Conservation (phyloP, 2,888 invertebrate species). For the Callimorpha dominula region DNA sequence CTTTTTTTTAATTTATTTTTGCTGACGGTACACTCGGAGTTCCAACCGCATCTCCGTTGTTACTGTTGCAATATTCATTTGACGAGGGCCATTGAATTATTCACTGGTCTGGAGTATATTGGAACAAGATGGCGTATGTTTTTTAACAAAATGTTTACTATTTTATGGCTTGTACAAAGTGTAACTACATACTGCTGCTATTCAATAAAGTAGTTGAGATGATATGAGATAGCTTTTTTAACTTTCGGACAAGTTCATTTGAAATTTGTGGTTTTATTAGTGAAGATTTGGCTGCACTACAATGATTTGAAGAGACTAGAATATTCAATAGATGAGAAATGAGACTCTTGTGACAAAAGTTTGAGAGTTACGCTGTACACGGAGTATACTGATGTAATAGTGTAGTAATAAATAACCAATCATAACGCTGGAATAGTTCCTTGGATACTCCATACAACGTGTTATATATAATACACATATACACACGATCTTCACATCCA, state of each 20-base stretch:
- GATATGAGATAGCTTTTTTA: neutral
- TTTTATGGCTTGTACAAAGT: too few species aligned
- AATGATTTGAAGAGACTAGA: neutral
- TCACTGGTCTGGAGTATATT: conserved; percentile 32
- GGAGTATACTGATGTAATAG: too few species aligned
- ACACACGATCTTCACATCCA: neutral
- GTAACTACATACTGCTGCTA: neutral
- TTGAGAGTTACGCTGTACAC: too few species aligned
- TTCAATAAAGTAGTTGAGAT: conserved; percentile 4
- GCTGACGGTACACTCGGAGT: conserved; percentile 5
- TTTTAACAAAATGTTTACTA: conserved; percentile 3
- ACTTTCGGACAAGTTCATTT: neutral
- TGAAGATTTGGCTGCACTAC: neutral
- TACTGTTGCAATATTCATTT: conserved; percentile 40
- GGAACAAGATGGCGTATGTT: conserved; percentile 13
- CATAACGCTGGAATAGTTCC: neutral
- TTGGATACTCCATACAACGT: neutral
- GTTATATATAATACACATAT: neutral
- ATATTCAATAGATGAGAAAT: neutral
- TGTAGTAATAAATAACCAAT: too few species aligned
- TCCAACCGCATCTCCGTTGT: conserved; percentile 15
- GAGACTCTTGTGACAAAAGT: neutral
- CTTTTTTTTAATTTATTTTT: neutral
- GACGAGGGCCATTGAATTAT: conserved; percentile 40
- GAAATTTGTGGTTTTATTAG: neutral